A percentile compares a stretch with the other conserved stretches of the same genome.
These are phyloP conservation scores for Scopus umbretta DNA, from an alignment of 2,113 vertebrate species.

Conservation along the genomic window DNA sequence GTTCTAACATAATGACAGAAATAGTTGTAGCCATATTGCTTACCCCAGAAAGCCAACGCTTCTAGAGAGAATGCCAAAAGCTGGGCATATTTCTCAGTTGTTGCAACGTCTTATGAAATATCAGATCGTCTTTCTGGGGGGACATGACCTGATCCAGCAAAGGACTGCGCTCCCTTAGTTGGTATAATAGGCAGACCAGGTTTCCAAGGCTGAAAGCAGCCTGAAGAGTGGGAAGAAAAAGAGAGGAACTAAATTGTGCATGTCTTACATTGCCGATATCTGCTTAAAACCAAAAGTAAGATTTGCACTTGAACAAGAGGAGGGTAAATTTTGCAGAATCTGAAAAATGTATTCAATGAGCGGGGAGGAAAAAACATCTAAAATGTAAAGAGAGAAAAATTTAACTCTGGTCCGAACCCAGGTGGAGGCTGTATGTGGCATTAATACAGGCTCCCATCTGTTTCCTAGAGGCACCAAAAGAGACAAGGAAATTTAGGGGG, in stretches of 20 bases:
- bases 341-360: not conserved
- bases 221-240: not conserved
- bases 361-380: not conserved
- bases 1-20: conserved; percentile 36
- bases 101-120: not conserved
- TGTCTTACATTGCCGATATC: rapidly evolving
- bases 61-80: conserved; percentile 16
- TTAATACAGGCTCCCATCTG: not conserved
- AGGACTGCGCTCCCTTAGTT: not conserved
- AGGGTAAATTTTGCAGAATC: not conserved
- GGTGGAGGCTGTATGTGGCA: not conserved
- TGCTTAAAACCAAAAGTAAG: not conserved
- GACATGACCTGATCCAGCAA: not conserved
- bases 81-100: not conserved
- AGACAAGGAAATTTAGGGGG: not conserved
- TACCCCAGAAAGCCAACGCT: not conserved
- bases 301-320: not conserved
- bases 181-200: not conserved
- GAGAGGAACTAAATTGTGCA: not conserved
- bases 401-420: not conserved
- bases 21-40: conserved; percentile 40
- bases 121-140: not conserved
- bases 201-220: not conserved
- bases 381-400: not conserved
- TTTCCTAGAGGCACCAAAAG: not conserved